Percentiles rank a stretch among this genome's conserved stretches.
Conservation (phyloP, 2,113 vertebrate species). For the Anolis carolinensis region DNA sequence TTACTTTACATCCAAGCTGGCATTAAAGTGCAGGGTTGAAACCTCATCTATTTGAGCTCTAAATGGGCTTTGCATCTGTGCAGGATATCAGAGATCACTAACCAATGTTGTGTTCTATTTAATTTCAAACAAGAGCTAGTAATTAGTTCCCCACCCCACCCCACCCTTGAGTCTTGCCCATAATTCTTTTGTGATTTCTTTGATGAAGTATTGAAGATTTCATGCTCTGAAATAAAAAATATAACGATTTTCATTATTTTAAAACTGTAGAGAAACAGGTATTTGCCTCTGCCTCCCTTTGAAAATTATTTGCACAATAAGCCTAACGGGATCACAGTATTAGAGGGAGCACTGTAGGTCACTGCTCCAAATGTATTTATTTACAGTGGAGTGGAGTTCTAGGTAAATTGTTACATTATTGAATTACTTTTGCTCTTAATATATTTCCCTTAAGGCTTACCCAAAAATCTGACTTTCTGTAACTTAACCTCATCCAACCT, state of each 20-base stretch:
- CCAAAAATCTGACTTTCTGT: neutral
- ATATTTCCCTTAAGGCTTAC: neutral
- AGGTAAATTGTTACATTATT: neutral
- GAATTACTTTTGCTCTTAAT: neutral
- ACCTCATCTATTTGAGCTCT: neutral
- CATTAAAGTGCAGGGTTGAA: slow-evolving; percentile 21
- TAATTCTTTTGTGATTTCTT: neutral
- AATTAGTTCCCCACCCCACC: too few relatives aligned
- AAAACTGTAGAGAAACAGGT: neutral
- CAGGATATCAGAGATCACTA: slow-evolving; percentile 5
- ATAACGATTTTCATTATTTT: neutral
- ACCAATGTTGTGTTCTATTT: neutral
- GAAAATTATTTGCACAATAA: neutral
- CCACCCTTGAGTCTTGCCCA: too few relatives aligned
- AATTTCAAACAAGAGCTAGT: neutral
- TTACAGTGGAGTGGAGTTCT: too few relatives aligned
- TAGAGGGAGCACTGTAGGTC: neutral
- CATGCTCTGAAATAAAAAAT: neutral
- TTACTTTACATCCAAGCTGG: slow-evolving; percentile 9
- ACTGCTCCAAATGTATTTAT: neutral
- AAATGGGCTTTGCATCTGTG: slow-evolving; percentile 16
- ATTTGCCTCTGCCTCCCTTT: neutral
- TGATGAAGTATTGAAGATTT: neutral
- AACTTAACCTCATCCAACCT: neutral
- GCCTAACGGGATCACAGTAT: neutral